Percentiles rank a stretch among this genome's conserved stretches.
These are phyloP conservation scores for Craterocephalus amniculus DNA, from an alignment of 2,797 vertebrate species.

Conservation along the genomic window DNA sequence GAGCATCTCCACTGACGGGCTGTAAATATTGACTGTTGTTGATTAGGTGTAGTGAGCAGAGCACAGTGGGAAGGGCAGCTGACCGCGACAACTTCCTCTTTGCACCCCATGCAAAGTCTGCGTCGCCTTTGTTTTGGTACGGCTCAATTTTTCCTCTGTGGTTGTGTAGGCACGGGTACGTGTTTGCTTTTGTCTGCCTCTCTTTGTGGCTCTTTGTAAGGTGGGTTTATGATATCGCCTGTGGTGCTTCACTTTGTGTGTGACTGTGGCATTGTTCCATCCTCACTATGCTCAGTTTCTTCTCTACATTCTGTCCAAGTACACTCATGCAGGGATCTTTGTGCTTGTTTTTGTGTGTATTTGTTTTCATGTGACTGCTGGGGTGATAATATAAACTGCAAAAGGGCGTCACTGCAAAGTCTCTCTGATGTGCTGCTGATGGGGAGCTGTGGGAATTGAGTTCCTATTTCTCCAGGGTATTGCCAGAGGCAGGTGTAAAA, in stretches of 20 bases:
- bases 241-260: conserved; percentile 1
- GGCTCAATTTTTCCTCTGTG: conserved; percentile 11
- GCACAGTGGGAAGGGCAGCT: conserved; percentile 49
- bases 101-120: conserved; percentile 28
- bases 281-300: neutral
- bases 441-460: conserved; percentile 34
- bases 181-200: conserved; percentile 32
- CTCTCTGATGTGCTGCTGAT: conserved; percentile 49
- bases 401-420: conserved; percentile 40
- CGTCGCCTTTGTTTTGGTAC: conserved; percentile 24
- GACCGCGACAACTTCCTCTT: conserved; percentile 61
- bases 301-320: neutral
- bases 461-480: conserved; percentile 44
- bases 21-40: conserved; percentile 80
- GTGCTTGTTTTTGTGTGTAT: conserved; percentile 3
- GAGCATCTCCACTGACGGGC: conserved; percentile 65
- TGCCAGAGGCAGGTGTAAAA: conserved; percentile 36
- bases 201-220: conserved; percentile 16
- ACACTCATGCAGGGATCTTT: conserved; percentile 3
- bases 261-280: neutral
- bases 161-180: conserved; percentile 16
- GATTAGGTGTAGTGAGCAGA: conserved; percentile 54
- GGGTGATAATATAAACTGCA: conserved; percentile 24
- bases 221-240: conserved; percentile 9
- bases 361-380: conserved; percentile 35